Evolutionary conservation across 2,888 invertebrate genomes (phyloP), one percentile per base, ranked within the genome.

Genomic region (Leucoptera coffeella): DNA sequence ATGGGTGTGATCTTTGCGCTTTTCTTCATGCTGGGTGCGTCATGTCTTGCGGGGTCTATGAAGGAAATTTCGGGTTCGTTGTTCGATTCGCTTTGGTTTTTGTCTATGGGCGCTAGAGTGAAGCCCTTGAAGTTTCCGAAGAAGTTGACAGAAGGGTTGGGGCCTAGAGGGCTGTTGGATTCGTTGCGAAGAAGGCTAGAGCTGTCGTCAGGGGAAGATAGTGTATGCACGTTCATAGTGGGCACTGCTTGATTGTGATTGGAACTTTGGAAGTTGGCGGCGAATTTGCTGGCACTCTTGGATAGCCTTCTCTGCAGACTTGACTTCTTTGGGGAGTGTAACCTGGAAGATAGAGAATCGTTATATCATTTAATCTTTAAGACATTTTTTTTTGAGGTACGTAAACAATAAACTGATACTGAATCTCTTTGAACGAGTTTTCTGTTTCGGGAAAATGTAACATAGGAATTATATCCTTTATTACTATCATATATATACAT

Each of bases 121-220:
- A 90, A 91, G 1, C 90, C 90, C 55, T 86, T 87, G 60, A 88
- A 89, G 42, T 88, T 85, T 1, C 90, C 90, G 50, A 88, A 88
- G 58, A 90, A 80, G 41, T 82, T 81, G 31, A 74, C 57, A 15
- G 73, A 48, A 23, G 73, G 64, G 37, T 65, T 67, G 2, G 67
- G 39, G 1, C 69, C 64, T 10, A 71, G 49, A 1, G 73, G 72
- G 12, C 62, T 67, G 15, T 56, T 73, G 0, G 73, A 62, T 28
- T 76, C 74, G 9, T 69, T 67, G 29, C 76, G 69, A 0, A 83
- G 55, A 0, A 83, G 52, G 4, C 82, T 82, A 10, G 82, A 82
- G 49, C 80, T 77, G 39, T 82, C 83, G 39, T 83, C 83, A 4
- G 80, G 77, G 40, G 75, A 75, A 27, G 77, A 71, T 1, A 74